phyloP scores from a whole-genome alignment of 2,888 invertebrate species.

The Eupithecia vulgata region DNA sequence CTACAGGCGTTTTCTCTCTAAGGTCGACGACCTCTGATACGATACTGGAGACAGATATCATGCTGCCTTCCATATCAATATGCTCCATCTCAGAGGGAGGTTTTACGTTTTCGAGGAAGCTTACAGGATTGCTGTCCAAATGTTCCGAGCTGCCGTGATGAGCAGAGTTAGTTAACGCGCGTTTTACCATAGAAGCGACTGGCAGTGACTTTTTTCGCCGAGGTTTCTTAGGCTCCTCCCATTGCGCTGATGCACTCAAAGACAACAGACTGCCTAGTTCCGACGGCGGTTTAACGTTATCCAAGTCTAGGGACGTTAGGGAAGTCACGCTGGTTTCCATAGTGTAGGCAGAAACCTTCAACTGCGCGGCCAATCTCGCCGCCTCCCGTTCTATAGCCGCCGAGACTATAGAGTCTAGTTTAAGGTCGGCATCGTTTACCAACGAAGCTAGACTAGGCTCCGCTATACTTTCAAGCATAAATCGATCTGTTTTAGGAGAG shows the following conservation, averaged over 20 bases:
- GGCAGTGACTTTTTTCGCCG: slow-evolving; percentile 89
- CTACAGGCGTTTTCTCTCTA: slow-evolving; percentile 71
- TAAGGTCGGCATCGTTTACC: slow-evolving; percentile 82
- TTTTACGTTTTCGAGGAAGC: slow-evolving; percentile 91
- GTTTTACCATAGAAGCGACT: slow-evolving; percentile 87
- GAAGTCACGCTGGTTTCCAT: slow-evolving; percentile 86
- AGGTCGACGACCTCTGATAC: slow-evolving; percentile 90
- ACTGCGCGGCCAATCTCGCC: slow-evolving; percentile 84
- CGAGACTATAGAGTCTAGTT: slow-evolving; percentile 86
- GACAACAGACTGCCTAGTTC: slow-evolving; percentile 88
- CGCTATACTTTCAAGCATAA: slow-evolving; percentile 59
- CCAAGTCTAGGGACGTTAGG: slow-evolving; percentile 86
- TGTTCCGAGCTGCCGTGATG: slow-evolving; percentile 86
- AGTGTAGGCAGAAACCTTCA: slow-evolving; percentile 62
- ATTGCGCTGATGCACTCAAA: slow-evolving; percentile 77
- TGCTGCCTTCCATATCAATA: slow-evolving; percentile 91
- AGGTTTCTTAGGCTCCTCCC: slow-evolving; percentile 75
- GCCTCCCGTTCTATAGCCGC: slow-evolving; percentile 91
- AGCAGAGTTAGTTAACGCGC: slow-evolving; percentile 86
- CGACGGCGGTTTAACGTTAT: slow-evolving; percentile 90
- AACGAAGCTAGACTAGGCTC: slow-evolving; percentile 71
- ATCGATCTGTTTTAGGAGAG: slow-evolving; percentile 46
- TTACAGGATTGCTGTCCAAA: slow-evolving; percentile 83
- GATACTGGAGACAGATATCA: slow-evolving; percentile 93
- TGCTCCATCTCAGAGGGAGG: slow-evolving; percentile 93